Conservation (phyloP, 2,113 vertebrate genomes). For the Otus sunia region DNA sequence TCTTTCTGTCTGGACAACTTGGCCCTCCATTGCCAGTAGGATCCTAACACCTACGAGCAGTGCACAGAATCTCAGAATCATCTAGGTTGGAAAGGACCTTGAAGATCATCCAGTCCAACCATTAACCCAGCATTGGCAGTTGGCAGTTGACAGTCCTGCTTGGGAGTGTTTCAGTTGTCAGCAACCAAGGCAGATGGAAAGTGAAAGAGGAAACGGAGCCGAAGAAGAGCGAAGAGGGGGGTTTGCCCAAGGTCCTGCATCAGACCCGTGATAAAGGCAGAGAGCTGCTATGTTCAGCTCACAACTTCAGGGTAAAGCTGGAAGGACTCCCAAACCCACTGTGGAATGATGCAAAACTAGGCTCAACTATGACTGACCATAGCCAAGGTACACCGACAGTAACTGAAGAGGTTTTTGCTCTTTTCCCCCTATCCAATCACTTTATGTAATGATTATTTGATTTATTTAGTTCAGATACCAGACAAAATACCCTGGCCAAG, state of each 20-base stretch:
- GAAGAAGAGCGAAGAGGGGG: background rate
- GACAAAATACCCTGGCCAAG: background rate
- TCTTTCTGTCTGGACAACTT: background rate
- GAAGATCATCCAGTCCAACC: no score
- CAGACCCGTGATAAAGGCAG: background rate
- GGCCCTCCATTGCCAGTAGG: accelerated
- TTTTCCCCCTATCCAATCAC: background rate
- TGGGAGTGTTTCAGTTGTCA: accelerated
- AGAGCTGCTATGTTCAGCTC: background rate
- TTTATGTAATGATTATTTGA: background rate
- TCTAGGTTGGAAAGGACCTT: no score
- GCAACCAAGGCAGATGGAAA: background rate
- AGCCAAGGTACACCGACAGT: background rate
- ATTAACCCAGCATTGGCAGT: no score
- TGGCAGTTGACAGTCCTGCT: background rate
- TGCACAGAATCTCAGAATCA: no score
- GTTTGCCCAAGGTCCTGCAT: background rate
- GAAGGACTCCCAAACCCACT: background rate
- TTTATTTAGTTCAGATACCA: background rate
- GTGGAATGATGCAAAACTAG: background rate
- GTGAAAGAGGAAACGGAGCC: background rate
- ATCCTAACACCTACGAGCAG: background rate
- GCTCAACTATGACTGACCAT: accelerated
- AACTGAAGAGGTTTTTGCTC: background rate
- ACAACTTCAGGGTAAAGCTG: accelerated